Conservation (phyloP, 2,797 vertebrate species). For the Argyrosomus regius region DNA sequence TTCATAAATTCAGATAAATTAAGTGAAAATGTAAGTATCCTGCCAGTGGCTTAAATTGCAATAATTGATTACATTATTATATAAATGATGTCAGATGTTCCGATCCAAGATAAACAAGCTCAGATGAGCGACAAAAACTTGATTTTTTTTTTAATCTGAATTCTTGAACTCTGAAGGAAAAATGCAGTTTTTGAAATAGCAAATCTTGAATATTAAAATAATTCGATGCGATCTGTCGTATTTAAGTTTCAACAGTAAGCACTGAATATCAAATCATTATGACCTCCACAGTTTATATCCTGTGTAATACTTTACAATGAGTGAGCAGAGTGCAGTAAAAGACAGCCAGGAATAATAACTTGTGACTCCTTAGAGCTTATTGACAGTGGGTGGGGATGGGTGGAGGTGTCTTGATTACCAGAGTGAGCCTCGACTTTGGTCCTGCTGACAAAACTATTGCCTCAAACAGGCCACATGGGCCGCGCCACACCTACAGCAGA, state of each 20-base stretch:
- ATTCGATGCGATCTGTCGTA: neutral
- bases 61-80: neutral
- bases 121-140: neutral
- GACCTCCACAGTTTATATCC: neutral
- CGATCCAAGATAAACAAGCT: slow-evolving; percentile 2
- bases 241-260: neutral
- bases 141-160: neutral
- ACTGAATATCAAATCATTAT: too few relatives aligned
- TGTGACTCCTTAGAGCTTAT: slow-evolving; percentile 31
- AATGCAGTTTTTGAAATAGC: neutral
- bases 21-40: neutral
- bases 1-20: neutral
- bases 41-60: neutral
- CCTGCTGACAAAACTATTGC: slow-evolving; percentile 48
- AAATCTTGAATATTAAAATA: neutral
- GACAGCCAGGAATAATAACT: slow-evolving; percentile 40
- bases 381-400: slow-evolving; percentile 44
- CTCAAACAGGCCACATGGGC: slow-evolving; percentile 56
- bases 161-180: too few relatives aligned
- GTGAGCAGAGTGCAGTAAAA: neutral
- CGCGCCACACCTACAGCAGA: slow-evolving; percentile 31
- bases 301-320: slow-evolving; percentile 7
- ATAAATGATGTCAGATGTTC: neutral
- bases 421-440: slow-evolving; percentile 56
- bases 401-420: slow-evolving; percentile 28